These are phyloP conservation scores for Dunckerocampus dactyliophorus DNA, from an alignment of 2,113 vertebrate species.

Conservation along the genomic window DNA sequence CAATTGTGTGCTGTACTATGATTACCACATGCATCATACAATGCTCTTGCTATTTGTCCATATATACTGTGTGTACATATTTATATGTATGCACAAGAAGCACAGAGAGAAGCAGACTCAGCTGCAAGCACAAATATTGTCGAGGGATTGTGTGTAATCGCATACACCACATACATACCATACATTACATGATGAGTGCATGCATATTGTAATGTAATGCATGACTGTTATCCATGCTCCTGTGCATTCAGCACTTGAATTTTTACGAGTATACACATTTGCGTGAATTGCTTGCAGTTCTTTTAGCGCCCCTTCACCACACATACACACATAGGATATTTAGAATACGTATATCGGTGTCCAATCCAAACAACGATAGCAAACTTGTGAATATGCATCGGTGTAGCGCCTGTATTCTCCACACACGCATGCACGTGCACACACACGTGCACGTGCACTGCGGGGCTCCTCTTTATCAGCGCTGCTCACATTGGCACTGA, in stretches of 20 bases:
- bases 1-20: too few relatives aligned
- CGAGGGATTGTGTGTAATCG: slow-evolving; percentile 21
- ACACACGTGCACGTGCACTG: slow-evolving; percentile 13
- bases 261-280: slow-evolving; percentile 35
- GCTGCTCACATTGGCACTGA: slow-evolving; percentile 67
- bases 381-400: slow-evolving; percentile 42
- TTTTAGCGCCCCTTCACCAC: background rate
- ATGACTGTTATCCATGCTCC: slow-evolving; percentile 9
- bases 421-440: slow-evolving; percentile 19
- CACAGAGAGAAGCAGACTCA: background rate
- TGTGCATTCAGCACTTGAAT: slow-evolving; percentile 7
- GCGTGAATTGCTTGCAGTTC: slow-evolving; percentile 25
- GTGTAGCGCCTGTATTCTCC: slow-evolving; percentile 13
- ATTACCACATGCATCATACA: too few relatives aligned
- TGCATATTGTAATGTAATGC: slow-evolving; percentile 11
- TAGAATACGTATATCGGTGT: background rate
- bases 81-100: background rate
- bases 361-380: slow-evolving; percentile 18
- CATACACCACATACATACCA: slow-evolving; percentile 4
- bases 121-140: slow-evolving; percentile 21
- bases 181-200: slow-evolving; percentile 16
- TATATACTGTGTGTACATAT: too few relatives aligned
- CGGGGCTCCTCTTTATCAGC: slow-evolving; percentile 69
- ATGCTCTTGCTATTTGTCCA: too few relatives aligned
- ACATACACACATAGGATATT: slow-evolving; percentile 10